These are phyloP conservation scores for Aurelia sp. DNA, from an alignment of 30 jellyfish, hydroid and myxozoan species.

Conservation along the genomic window DNA sequence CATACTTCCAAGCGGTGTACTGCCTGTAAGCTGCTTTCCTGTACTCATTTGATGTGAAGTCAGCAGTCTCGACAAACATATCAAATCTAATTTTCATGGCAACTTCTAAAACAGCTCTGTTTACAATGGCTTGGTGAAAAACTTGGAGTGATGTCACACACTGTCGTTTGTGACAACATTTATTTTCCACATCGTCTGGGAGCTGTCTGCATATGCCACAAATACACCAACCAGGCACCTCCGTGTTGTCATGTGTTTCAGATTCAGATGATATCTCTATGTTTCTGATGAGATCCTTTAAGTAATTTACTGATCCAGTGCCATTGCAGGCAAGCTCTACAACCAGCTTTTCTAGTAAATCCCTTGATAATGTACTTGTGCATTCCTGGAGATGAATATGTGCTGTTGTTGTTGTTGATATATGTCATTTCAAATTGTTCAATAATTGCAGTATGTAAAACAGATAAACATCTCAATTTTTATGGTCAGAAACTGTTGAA, in stretches of 20 bases:
- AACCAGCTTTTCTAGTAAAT: background rate
- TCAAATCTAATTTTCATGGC: conserved; percentile 32
- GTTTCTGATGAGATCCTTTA: background rate
- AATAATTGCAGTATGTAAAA: no score
- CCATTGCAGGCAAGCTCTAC: conserved; percentile 48
- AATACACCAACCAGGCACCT: background rate
- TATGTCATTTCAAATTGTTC: no score
- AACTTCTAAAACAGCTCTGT: conserved; percentile 32
- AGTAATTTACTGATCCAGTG: background rate
- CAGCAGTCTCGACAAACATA: conserved; percentile 5
- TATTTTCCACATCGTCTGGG: conserved; percentile 13
- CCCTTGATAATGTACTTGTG: background rate
- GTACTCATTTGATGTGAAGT: conserved; percentile 21
- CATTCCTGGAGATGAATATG: no score
- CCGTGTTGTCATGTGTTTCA: background rate
- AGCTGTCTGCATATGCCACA: no score
- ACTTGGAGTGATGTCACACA: conserved; percentile 32
- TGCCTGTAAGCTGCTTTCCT: conserved; percentile 34
- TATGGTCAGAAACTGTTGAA: no score
- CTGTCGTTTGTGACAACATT: conserved; percentile 14
- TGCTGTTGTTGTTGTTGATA: no score
- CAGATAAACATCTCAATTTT: no score
- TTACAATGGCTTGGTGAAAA: conserved; percentile 17
- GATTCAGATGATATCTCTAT: background rate
- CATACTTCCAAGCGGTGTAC: conserved; percentile 29